Percentiles rank a stretch among this genome's conserved stretches.
These are phyloP conservation scores for Pristionchus maxplancki DNA, from an alignment of 2,888 invertebrate species.

Conservation along the genomic window DNA sequence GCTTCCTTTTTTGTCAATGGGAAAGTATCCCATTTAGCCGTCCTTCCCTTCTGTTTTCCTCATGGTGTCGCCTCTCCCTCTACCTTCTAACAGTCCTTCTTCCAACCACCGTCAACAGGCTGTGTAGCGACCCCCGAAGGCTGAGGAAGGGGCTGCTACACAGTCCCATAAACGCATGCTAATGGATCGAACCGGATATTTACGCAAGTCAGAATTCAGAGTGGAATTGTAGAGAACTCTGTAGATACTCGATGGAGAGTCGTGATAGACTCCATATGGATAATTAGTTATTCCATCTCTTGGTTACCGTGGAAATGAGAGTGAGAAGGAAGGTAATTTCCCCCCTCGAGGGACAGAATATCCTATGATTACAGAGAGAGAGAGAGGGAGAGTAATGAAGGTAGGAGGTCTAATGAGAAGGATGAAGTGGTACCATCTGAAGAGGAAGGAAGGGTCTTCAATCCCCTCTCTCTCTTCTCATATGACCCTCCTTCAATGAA, in stretches of 20 bases:
- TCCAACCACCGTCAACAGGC: not conserved
- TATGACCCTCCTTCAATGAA: not conserved
- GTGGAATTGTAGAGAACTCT: not conserved
- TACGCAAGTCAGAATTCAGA: not conserved
- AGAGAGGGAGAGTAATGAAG: conserved; percentile 6
- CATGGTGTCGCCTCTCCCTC: not conserved
- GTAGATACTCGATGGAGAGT: not conserved
- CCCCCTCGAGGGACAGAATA: no score
- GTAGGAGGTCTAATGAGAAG: conserved; percentile 14
- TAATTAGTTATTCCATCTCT: not conserved
- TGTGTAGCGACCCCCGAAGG: not conserved
- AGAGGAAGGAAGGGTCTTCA: no score
- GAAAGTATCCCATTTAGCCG: conserved; percentile 27
- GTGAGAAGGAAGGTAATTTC: not conserved
- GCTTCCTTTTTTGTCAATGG: not conserved
- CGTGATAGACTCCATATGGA: not conserved
- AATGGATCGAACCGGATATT: conserved; percentile 12
- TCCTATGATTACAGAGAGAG: not conserved
- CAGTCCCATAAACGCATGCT: conserved; percentile 11
- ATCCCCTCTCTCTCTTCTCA: no score
- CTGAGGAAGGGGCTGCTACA: not conserved
- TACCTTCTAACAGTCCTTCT: not conserved
- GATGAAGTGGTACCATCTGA: not conserved
- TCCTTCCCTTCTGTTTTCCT: not conserved
- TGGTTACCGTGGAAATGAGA: not conserved